A percentile compares a stretch with the other conserved stretches of the same genome.
Evolutionary conservation across 2,888 invertebrate species (phyloP).

Genomic region (Oligia fasciuncula): DNA sequence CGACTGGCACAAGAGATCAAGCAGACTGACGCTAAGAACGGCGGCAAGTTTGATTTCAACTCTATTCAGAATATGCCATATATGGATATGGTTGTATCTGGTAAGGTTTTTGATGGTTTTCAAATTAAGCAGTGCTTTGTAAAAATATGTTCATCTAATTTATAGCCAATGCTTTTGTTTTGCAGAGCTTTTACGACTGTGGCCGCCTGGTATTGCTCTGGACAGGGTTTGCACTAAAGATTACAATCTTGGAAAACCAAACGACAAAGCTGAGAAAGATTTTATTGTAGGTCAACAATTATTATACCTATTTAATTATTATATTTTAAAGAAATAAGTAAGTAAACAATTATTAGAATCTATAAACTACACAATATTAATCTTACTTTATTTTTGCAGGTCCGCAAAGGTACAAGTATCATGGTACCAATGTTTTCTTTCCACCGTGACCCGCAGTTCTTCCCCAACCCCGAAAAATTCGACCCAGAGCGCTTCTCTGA

Average conservation of each 20-base stretch:
- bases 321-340: too few species aligned
- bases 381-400: slow-evolving; percentile 6
- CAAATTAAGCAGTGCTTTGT: not conserved
- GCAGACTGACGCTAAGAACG: slow-evolving; percentile 80
- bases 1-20: slow-evolving; percentile 89
- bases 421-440: slow-evolving; percentile 39
- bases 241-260: slow-evolving; percentile 83
- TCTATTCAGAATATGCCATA: slow-evolving; percentile 89
- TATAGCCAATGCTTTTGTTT: not conserved
- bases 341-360: too few species aligned
- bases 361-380: too few species aligned
- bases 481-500: slow-evolving; percentile 90
- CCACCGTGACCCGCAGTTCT: slow-evolving; percentile 70
- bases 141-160: too few species aligned
- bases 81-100: slow-evolving; percentile 91
- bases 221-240: slow-evolving; percentile 89
- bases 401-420: slow-evolving; percentile 49
- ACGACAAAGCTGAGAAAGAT: slow-evolving; percentile 71
- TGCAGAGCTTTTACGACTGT: slow-evolving; percentile 64
- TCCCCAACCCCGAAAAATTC: slow-evolving; percentile 87
- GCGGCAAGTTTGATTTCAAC: slow-evolving; percentile 86
- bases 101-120: slow-evolving; percentile 66
- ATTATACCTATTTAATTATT: too few species aligned
- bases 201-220: slow-evolving; percentile 81
- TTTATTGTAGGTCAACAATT: slow-evolving; percentile 72